Evolutionary conservation across 2,797 vertebrate species (phyloP), one percentile per base, ranked within the genome.

Genomic region (Brotula barbata): DNA sequence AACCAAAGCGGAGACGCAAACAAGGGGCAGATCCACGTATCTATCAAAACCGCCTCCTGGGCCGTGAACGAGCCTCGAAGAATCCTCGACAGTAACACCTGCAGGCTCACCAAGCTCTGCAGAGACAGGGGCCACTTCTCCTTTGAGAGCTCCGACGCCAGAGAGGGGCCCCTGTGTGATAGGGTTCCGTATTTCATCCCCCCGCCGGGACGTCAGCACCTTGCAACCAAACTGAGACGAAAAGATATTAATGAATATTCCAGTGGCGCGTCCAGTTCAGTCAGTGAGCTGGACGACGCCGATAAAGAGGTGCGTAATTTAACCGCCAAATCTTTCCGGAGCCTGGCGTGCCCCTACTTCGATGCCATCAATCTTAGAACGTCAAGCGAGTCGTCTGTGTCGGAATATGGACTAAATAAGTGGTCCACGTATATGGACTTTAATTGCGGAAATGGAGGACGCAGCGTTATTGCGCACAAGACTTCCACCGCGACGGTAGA

Each of bases 231-330:
- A 82, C 78, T 90, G 45, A 90, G 90, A 77, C 85, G 91, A 42
- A 92, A 89, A 84, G 92, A 96, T 73, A 89, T 95, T 10, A 94
- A 91, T n/a, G 96, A 96, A 59, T 94, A 94, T 72, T 96, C 95
- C 61, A 98, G 97, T 19, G 96, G 96, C 1, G 95, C 94, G 47
- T 99, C 97, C 79, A 98, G 97, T 62, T 98, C 95, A 5, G 92
- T 98, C 52, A 99, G 97, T 33, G 97, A 99, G 73, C 89, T 98
- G 85, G 97, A 99, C 53, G 97, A 99, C 58, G 96, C 97, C 0
- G 97, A 99, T 87, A 96, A 97, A 65, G 97, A 99, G 85, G 97
- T 99, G 86, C 93, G 96, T 50, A 97, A 90, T 88, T 90, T 99
- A 79, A 99, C 96, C 3, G 93, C 96, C 49, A 92, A 94, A 60